Evolutionary conservation across 2,797 vertebrate species (phyloP).

Genomic region (Glossophaga mutica): DNA sequence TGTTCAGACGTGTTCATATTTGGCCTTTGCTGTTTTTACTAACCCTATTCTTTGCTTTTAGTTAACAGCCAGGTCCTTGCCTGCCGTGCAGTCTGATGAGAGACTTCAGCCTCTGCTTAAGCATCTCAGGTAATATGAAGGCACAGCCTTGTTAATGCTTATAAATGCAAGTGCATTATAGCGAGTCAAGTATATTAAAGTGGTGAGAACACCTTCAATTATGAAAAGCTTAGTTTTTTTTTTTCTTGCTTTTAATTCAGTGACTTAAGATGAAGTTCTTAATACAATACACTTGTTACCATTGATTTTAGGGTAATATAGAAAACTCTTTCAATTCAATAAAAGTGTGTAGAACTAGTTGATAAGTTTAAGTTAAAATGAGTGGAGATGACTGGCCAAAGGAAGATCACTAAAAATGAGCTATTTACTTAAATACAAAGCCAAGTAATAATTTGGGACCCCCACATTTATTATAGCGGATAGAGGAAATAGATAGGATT

Average conservation of each 20-base stretch:
- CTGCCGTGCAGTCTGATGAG: constrained; percentile 94
- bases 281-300: background rate
- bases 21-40: background rate
- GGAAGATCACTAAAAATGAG: background rate
- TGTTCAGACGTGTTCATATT: background rate
- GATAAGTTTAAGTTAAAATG: background rate
- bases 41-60: constrained; percentile 78
- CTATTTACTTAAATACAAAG: background rate
- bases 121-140: constrained; percentile 92
- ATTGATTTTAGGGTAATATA: background rate
- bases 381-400: background rate
- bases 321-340: background rate
- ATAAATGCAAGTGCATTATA: background rate
- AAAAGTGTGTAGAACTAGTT: background rate
- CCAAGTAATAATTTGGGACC: background rate
- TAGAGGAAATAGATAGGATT: background rate
- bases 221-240: background rate
- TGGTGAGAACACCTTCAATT: background rate
- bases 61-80: constrained; percentile 94
- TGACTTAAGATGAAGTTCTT: constrained; percentile 6
- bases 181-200: background rate
- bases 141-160: background rate
- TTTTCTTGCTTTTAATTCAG: background rate
- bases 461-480: background rate
- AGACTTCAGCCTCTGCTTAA: constrained; percentile 95